These are phyloP conservation scores for Cydia strobilella DNA, from an alignment of 1,140 invertebrate genomes.

Conservation along the genomic window DNA sequence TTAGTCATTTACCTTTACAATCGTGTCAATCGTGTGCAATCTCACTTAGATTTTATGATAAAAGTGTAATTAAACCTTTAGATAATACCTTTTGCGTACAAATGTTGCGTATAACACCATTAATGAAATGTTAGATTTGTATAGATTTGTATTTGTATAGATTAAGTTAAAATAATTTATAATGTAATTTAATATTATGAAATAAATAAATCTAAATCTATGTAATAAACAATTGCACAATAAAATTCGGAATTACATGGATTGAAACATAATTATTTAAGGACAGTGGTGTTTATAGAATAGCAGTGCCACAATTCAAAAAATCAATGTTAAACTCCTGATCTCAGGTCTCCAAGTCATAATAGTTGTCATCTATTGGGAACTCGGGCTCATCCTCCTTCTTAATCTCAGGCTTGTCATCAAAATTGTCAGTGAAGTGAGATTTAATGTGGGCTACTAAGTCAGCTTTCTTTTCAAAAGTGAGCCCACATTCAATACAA, in stretches of 20 bases:
- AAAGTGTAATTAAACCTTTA: no score
- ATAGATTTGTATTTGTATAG: no score
- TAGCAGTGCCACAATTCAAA: conserved; percentile 13
- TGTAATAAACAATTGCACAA: no score
- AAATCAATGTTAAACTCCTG: conserved; percentile 35
- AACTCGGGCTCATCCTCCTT: conserved; percentile 67
- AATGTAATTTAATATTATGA: no score
- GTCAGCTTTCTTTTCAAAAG: conserved; percentile 80
- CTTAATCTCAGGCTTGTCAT: conserved; percentile 70
- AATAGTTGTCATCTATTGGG: conserved; percentile 65
- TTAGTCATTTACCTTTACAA: no score
- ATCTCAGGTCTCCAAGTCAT: conserved; percentile 71
- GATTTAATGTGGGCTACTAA: conserved; percentile 81
- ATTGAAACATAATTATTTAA: conserved; percentile 11
- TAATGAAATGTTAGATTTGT: no score
- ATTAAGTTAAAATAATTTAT: no score
- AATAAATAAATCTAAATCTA: no score
- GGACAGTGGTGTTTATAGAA: conserved; percentile 14
- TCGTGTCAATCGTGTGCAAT: no score
- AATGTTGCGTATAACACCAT: no score
- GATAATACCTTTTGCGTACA: no score
- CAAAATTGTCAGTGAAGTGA: conserved; percentile 75
- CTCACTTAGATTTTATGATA: no score
- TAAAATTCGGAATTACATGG: neutral
- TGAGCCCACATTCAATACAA: conserved; percentile 80